Base-by-base conservation (phyloP, 1,140 invertebrate genomes). In the Drosophila tropicalis region DNA sequence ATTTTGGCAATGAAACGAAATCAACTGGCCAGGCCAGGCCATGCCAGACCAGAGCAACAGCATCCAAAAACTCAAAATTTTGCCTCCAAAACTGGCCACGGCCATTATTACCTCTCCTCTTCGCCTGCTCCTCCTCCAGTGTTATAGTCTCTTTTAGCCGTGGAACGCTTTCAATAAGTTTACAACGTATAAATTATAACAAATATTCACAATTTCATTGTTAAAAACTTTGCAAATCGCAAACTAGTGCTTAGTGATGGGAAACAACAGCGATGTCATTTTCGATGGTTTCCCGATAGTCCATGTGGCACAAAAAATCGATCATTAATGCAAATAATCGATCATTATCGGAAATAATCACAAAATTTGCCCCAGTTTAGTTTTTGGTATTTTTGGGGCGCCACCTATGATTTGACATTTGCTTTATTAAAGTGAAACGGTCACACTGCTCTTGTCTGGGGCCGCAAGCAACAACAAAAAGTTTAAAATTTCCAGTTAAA, bases 1-100 rank as follows among this genome's bases (percentile, higher is more conserved):
- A 72, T 76, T 85, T 86, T 79, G 82, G 82, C 82, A 82, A 87
- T 86, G 83, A 70, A 72, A 64, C 68, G 66, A 56, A 74, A 67
- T 74, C 73, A 73, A 70, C 76, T 74, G 80, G 70, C 74, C 83
- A 83, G 72, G 67, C 41, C 67, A 74, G 34, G 36, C 40, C 68
- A 58, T 39, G 47, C 25, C 67, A 70, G 61, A 51, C 36, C 71
- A 65, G 44, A 60, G 66, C 64, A 19, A 29, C 63, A 63, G 36
- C 62, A 67, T 76, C 56, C 25, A 54, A 67, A 67, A 54, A 29
- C 29, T 29, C 1, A 5, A 29, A 29, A 29, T 29, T 29, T 29
- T 29, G 29, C 29, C 17, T 56, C 10, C 34, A 32, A 63, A 44
- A 58, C 41, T 74, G 29, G 39, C 39, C 29, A 29, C 40, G 15